These are phyloP conservation scores for Triplophysa dalaica DNA, from an alignment of 2,113 vertebrate genomes.

Conservation along the genomic window DNA sequence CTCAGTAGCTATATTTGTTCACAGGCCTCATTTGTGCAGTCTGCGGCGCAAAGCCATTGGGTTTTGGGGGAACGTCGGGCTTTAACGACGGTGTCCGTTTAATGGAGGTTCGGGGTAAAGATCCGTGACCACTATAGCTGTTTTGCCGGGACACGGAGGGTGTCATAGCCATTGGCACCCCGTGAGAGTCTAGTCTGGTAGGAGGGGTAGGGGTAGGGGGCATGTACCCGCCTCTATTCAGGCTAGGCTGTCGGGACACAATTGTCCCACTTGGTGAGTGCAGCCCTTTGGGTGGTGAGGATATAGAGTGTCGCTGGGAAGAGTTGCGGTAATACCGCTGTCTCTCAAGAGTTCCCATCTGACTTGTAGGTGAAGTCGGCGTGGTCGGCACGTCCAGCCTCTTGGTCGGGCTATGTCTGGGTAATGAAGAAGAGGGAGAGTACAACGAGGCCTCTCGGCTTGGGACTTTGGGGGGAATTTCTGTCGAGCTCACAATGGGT, in stretches of 20 bases:
- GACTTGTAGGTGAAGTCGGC: constrained; percentile 84
- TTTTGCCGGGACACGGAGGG: constrained; percentile 91
- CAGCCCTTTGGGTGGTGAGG: constrained; percentile 90
- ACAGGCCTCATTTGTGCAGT: constrained; percentile 90
- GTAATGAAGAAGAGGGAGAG: constrained; percentile 93
- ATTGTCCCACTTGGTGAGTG: constrained; percentile 88
- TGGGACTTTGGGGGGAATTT: constrained; percentile 93
- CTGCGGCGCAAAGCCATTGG: constrained; percentile 88
- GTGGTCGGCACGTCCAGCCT: constrained; percentile 91
- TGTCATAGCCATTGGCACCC: constrained; percentile 83
- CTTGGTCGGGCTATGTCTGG: constrained; percentile 95
- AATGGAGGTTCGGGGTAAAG: constrained; percentile 91
- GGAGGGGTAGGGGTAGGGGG: constrained; percentile 81
- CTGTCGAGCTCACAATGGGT: constrained; percentile 87
- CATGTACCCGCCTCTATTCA: constrained; percentile 90
- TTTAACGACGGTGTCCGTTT: constrained; percentile 96
- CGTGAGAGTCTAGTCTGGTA: constrained; percentile 94
- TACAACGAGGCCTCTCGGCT: constrained; percentile 94
- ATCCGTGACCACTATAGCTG: constrained; percentile 92
- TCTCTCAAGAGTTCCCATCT: constrained; percentile 90
- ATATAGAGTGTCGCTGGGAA: constrained; percentile 93
- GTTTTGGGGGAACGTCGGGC: constrained; percentile 97
- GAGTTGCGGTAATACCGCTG: constrained; percentile 91
- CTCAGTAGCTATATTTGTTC: constrained; percentile 96
- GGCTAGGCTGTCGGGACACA: constrained; percentile 91